Base-by-base conservation (phyloP, 2,113 vertebrate genomes). In the Pteruthius melanotis region DNA sequence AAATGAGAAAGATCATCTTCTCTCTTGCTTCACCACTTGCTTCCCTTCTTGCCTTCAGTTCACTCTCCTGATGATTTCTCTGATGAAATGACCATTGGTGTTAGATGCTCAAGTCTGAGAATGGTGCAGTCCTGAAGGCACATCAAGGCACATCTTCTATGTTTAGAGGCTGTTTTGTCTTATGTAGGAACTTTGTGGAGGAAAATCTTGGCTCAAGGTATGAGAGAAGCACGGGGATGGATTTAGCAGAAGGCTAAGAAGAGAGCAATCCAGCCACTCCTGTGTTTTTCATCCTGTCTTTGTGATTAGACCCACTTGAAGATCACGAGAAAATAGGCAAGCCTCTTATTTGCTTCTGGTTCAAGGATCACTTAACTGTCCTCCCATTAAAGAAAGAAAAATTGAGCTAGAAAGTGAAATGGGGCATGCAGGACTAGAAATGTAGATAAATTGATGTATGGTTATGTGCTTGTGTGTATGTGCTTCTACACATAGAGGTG, bases 241-340 rank as follows among this genome's bases (percentile, higher is more conserved):
- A 98, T 60, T 98, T 99, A 94, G 95, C 93, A 66, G 98, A 98
- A 96, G 97, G 97, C 26, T 98, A 94, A 74, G 96, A 98, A 93
- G 98, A 98, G 37, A 98, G 97, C 87, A 93, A 93, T 91, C 97
- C 98, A 3, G 94, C 96, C 42, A 98, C 93, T 26, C 98, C 98
- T 1, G 23, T 98, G 39, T 98, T 99, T 97, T 99, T 99, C 89
- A 98, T 99, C 95, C 97, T 99, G 44, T 98, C 98, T 83, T 98
- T 98, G 66, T 98, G 98, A 78, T 96, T 98, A 7, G 96, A 99
- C 60, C 97, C 98, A 50, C 97, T 98, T 17, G 98, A 98, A 97
- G 98, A 98, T 96, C 97, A 97, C 10, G 99, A 99, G 93, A 96
- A 89, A 39, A 97, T 98, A 33, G 97, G 97, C 98, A 97, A 97